A percentile compares a stretch with the other conserved stretches of the same genome.
These are phyloP conservation scores for Drosophila koepferae DNA, from an alignment of 2,888 invertebrate genomes.

Conservation along the genomic window DNA sequence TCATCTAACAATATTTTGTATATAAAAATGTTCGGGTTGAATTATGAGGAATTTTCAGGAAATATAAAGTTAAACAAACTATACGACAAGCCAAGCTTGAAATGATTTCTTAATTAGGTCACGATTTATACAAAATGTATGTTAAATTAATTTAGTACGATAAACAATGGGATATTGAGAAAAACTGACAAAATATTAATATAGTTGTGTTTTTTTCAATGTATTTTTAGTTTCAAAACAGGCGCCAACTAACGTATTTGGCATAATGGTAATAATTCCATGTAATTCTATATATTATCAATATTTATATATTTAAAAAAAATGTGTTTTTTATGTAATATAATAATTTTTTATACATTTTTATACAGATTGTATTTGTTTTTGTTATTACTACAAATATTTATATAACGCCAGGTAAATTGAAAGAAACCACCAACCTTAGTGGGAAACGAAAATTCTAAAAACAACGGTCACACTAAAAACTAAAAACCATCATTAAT, in stretches of 20 bases:
- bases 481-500: constrained; percentile 5
- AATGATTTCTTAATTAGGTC: not conserved
- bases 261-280: not conserved
- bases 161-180: not conserved
- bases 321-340: no score
- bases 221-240: not conserved
- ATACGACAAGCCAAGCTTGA: not conserved
- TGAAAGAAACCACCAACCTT: not conserved
- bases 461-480: constrained; percentile 27
- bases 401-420: not conserved
- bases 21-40: no score
- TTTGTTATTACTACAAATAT: no score
- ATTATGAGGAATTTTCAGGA: not conserved
- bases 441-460: not conserved
- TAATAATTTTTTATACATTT: not conserved
- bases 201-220: no score
- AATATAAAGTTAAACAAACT: not conserved
- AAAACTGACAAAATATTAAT: no score
- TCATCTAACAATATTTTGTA: not conserved
- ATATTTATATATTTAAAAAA: not conserved
- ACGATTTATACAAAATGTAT: not conserved
- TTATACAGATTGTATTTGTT: no score
- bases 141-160: not conserved
- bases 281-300: no score
- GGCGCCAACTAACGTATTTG: not conserved